These are phyloP conservation scores for Gonioctena quinquepunctata DNA, from an alignment of 1,140 invertebrate genomes.

Conservation along the genomic window DNA sequence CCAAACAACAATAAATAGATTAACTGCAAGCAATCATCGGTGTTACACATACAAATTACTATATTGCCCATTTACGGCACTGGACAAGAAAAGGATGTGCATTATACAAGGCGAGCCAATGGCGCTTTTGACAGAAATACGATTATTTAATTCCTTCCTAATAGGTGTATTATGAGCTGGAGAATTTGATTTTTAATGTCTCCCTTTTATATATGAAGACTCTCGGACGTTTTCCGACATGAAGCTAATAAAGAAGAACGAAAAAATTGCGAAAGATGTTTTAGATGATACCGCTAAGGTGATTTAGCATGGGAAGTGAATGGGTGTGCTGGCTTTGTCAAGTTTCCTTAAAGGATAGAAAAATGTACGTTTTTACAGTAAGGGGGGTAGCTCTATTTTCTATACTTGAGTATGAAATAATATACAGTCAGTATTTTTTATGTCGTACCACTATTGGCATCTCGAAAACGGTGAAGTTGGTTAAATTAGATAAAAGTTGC, in stretches of 20 bases:
- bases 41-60: slow-evolving; percentile 49
- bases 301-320: not conserved
- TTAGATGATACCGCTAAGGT: not conserved
- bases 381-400: too few species aligned
- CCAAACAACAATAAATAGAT: slow-evolving; percentile 36
- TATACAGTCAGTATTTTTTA: too few species aligned
- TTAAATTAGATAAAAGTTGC: too few species aligned
- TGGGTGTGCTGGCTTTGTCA: not conserved
- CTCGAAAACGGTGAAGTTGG: too few species aligned
- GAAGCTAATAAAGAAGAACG: not conserved
- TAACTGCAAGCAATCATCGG: slow-evolving; percentile 30
- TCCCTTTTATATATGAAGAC: slow-evolving; percentile 31
- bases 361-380: too few species aligned
- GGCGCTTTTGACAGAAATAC: slow-evolving; percentile 42
- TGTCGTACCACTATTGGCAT: too few species aligned
- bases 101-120: slow-evolving; percentile 35
- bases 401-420: too few species aligned
- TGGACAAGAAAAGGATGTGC: slow-evolving; percentile 29
- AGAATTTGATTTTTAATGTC: slow-evolving; percentile 34
- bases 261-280: not conserved
- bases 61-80: slow-evolving; percentile 42
- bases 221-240: not conserved
- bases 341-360: not conserved
- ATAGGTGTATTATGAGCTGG: slow-evolving; percentile 21
- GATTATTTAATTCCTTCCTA: slow-evolving; percentile 42